A percentile compares a stretch with the other conserved stretches of the same genome.
Evolutionary conservation across 2,113 vertebrate genomes (phyloP).

Genomic region (Crotalus tigris): DNA sequence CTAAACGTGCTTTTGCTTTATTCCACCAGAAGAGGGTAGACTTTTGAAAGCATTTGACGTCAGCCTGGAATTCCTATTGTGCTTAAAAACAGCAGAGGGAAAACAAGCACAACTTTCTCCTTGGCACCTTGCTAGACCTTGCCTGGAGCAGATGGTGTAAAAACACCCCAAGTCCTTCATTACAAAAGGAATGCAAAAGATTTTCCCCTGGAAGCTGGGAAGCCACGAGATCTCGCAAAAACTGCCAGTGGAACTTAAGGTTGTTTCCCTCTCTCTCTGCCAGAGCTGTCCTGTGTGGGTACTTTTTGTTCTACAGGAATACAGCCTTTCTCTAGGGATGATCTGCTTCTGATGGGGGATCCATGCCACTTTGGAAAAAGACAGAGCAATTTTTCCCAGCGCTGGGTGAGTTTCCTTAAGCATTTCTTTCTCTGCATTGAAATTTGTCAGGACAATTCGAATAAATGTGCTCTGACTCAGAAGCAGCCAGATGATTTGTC

Average conservation of each 20-base stretch:
- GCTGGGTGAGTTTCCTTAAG: conserved; percentile 65
- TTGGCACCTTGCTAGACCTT: conserved; percentile 49
- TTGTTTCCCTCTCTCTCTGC: conserved; percentile 31
- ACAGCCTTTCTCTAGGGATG: conserved; percentile 41
- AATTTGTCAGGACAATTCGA: conserved; percentile 50
- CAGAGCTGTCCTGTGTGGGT: conserved; percentile 52
- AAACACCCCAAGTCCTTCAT: conserved; percentile 47
- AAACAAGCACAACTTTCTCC: conserved; percentile 71
- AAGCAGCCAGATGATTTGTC: conserved; percentile 52
- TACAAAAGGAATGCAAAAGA: conserved; percentile 40
- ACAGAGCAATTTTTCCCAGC: conserved; percentile 47
- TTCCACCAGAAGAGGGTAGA: conserved; percentile 77
- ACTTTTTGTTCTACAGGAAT: conserved; percentile 45
- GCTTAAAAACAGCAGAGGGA: conserved; percentile 58
- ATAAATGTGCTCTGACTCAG: conserved; percentile 45
- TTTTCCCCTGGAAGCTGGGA: conserved; percentile 44
- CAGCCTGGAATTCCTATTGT: conserved; percentile 73
- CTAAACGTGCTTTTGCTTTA: conserved; percentile 62
- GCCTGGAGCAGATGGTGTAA: conserved; percentile 37
- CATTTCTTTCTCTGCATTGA: conserved; percentile 44
- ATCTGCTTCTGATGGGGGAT: conserved; percentile 23
- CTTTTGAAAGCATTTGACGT: conserved; percentile 63
- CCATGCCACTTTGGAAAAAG: conserved; percentile 37
- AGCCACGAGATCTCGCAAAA: conserved; percentile 13
- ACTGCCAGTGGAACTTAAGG: conserved; percentile 27